Evolutionary conservation across 1,140 invertebrate genomes (phyloP).

Genomic region (Penaeus vannamei): DNA sequence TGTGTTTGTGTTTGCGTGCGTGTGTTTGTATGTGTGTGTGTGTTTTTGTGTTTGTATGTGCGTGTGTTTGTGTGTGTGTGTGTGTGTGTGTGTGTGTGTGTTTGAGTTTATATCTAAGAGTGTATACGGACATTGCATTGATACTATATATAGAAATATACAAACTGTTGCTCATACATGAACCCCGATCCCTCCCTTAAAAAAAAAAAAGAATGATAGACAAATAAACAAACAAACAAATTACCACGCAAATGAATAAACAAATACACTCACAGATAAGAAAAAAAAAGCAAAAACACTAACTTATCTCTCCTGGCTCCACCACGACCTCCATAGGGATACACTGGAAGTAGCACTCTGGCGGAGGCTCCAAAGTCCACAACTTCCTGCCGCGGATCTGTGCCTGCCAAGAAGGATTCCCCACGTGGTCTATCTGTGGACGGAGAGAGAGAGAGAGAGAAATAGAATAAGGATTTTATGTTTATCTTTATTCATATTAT

Average conservation of each 20-base stretch:
- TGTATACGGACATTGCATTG: no score
- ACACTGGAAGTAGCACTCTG: not conserved
- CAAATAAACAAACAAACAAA: not conserved
- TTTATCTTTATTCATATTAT: not conserved
- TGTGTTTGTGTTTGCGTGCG: not conserved
- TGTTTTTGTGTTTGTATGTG: not conserved
- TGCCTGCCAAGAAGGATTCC: conserved; percentile 4
- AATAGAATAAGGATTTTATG: not conserved
- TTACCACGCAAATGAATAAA: not conserved
- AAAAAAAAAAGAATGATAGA: no score
- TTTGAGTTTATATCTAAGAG: not conserved
- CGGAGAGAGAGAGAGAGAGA: not conserved
- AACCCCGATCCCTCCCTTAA: no score
- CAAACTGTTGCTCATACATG: no score
- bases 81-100: not conserved
- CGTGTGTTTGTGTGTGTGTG: not conserved
- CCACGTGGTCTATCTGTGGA: not conserved
- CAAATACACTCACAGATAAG: not conserved
- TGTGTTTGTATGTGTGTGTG: not conserved
- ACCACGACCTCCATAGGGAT: not conserved
- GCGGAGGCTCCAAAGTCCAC: not conserved
- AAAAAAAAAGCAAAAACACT: not conserved
- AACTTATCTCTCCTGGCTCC: conserved; percentile 6
- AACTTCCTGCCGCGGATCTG: not conserved
- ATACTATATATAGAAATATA: no score